Percentiles rank a stretch among this genome's conserved stretches.
Conservation (phyloP, 2,888 invertebrate genomes). For the Thereva nobilitata region DNA sequence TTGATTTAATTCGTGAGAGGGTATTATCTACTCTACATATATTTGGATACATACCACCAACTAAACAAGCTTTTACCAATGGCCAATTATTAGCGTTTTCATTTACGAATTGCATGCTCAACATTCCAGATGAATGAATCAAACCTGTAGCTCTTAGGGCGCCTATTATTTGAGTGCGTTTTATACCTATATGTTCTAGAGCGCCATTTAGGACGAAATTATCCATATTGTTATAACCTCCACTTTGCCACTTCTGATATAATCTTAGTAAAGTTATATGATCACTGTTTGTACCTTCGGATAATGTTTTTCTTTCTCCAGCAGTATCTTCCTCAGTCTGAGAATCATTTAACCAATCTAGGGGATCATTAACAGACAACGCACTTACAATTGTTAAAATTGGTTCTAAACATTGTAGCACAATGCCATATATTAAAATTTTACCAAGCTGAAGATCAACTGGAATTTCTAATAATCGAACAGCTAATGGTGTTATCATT, state of each 20-base stretch:
- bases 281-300: slow-evolving; percentile 80
- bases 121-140: slow-evolving; percentile 69
- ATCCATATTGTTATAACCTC: slow-evolving; percentile 65
- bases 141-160: slow-evolving; percentile 66
- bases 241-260: slow-evolving; percentile 72
- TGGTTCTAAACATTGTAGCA: slow-evolving; percentile 91
- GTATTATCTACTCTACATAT: slow-evolving; percentile 70
- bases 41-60: slow-evolving; percentile 88
- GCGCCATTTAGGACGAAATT: slow-evolving; percentile 78
- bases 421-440: slow-evolving; percentile 84
- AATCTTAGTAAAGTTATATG: slow-evolving; percentile 83
- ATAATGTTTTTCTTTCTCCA: slow-evolving; percentile 67
- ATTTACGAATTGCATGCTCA: slow-evolving; percentile 79
- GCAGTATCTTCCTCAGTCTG: slow-evolving; percentile 55
- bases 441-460: no score
- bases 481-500: slow-evolving; percentile 75
- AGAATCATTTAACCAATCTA: slow-evolving; percentile 67
- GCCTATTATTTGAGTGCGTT: slow-evolving; percentile 79
- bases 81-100: slow-evolving; percentile 88
- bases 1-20: slow-evolving; percentile 63
- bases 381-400: slow-evolving; percentile 85
- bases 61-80: slow-evolving; percentile 85
- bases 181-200: slow-evolving; percentile 86
- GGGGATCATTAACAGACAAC: slow-evolving; percentile 75
- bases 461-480: slow-evolving; percentile 82